phyloP scores from a whole-genome alignment of 2,113 vertebrate species.

The Thamnophis sirtalis region DNA sequence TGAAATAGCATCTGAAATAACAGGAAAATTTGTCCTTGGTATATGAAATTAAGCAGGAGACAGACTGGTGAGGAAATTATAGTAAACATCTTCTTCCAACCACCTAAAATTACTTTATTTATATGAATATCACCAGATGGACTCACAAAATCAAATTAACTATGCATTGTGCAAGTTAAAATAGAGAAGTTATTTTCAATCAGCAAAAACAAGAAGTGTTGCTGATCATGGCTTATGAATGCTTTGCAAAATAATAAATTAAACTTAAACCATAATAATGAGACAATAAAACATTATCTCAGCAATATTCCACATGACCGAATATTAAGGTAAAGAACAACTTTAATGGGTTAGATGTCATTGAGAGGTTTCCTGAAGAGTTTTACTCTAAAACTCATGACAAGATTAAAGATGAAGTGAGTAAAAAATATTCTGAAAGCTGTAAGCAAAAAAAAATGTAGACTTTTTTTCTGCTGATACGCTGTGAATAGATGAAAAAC shows the following conservation, averaged over 20 bases:
- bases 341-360: not conserved
- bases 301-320: not conserved
- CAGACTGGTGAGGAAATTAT: not conserved
- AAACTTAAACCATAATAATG: not conserved
- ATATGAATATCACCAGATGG: not conserved
- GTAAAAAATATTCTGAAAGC: not conserved
- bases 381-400: not conserved
- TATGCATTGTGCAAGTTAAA: not conserved
- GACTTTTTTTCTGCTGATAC: not conserved
- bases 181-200: not conserved
- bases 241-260: not conserved
- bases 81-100: not conserved
- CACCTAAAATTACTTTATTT: not conserved
- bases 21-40: not conserved
- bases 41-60: not conserved
- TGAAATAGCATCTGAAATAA: not conserved
- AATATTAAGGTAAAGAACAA: not conserved
- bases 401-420: not conserved
- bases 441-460: not conserved
- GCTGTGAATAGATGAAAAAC: not conserved
- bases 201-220: not conserved
- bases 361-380: not conserved
- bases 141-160: not conserved
- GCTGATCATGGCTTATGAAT: not conserved
- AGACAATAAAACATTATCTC: not conserved